Base-by-base conservation (phyloP, 1,140 invertebrate genomes). In the Listronotus bonariensis region DNA sequence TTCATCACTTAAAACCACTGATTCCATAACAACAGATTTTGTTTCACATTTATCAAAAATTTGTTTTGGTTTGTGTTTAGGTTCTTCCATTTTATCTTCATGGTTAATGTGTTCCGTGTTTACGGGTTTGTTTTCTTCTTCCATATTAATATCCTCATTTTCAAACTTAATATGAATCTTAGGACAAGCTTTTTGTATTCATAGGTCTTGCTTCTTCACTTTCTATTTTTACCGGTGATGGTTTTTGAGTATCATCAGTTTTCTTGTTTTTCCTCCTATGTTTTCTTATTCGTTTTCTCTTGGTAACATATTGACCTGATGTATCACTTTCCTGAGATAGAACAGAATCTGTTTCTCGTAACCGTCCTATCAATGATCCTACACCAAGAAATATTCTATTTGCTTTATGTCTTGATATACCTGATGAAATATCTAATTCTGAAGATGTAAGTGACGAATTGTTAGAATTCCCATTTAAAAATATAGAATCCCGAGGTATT, bases 1-100 rank as follows among this genome's bases (percentile, higher is more conserved):
- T 52, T 52, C 52, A 18, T 54, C 52, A 41, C 52, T 54, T 12
- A 54, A 2, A 52, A 36, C 32, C 12, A 52, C 26, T 20, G 46
- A 8, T 26, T n/a, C 12, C 9, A 26, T 20, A 7, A 20, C n/a
- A 31, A 18, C 15, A 31, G 12, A 15, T 8, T 49, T 49, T 18
- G 7, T 18, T 7, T 15, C 17, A 40, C 10, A 12, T 40, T 40
- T 40, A 12, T 7, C 38, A 40, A 40, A 12, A 14, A 40, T 3
- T 40, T 14, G 38, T 40, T 1, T 5, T 43, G 41, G 4, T 2
- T 49, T 49, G 26, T 12, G 17, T 49, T 49, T 49, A 15, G n/a
- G 4, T 43, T 45, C 42, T 45, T 45, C 42, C 12, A 45, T 18
- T 14, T 45, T 45, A 14, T 14, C 14, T 45, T 3, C 11, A 5